A percentile compares a stretch with the other conserved stretches of the same genome.
These are phyloP conservation scores for Pavo muticus DNA, from an alignment of 2,113 vertebrate genomes.

Conservation along the genomic window DNA sequence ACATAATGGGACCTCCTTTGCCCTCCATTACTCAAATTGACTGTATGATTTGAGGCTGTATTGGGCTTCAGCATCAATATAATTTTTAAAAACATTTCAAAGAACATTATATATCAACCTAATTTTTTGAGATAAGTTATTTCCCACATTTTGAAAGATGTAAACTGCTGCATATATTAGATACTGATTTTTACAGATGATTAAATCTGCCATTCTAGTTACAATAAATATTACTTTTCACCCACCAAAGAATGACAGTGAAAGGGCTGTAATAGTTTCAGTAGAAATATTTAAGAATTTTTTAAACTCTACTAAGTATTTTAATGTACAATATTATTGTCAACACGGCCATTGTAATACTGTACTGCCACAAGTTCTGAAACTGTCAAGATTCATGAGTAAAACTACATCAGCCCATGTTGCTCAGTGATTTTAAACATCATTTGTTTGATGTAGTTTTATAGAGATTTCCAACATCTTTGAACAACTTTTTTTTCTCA, in stretches of 20 bases:
- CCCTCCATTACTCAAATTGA: neutral
- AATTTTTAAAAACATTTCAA: neutral
- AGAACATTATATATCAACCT: neutral
- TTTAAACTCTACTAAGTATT: neutral
- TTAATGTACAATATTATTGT: neutral
- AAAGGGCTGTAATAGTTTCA: neutral
- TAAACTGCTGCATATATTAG: neutral
- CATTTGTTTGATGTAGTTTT: neutral
- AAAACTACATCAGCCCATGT: neutral
- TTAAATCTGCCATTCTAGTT: neutral
- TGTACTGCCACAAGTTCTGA: neutral
- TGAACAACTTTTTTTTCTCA: neutral
- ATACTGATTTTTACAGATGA: neutral
- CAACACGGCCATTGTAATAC: fast-evolving
- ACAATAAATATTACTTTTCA: conserved; percentile 12
- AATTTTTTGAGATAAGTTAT: conserved; percentile 1
- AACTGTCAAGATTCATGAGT: neutral
- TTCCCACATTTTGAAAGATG: neutral
- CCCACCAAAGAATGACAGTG: neutral
- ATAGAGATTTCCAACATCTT: neutral
- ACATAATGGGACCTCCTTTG: neutral
- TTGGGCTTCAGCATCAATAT: neutral
- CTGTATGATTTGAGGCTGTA: neutral
- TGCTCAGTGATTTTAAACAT: neutral
- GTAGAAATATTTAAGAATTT: neutral